Conservation (phyloP, 2,797 vertebrate genomes). For the Acanthurus lineatus region DNA sequence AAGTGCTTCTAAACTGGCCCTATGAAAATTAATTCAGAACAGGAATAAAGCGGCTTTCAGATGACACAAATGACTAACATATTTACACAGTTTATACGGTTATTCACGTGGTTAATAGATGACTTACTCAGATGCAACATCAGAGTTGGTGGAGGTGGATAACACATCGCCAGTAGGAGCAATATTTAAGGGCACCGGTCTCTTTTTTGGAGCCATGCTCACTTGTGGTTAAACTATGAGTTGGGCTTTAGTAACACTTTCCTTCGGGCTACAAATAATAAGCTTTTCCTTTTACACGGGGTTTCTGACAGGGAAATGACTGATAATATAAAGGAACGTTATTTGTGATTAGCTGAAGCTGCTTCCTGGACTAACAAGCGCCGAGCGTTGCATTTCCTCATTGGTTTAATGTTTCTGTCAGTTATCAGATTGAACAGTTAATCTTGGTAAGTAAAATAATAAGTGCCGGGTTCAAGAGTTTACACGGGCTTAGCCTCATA, state of each 20-base stretch:
- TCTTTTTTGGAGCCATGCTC: conserved; percentile 88
- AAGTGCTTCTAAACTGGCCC: conserved; percentile 88
- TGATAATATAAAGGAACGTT: not conserved
- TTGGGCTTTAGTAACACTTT: not conserved
- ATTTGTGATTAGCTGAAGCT: not conserved
- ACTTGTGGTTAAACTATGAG: not conserved
- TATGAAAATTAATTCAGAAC: conserved; percentile 39
- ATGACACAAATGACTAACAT: not conserved
- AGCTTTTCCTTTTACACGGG: not conserved
- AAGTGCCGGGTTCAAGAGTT: not conserved
- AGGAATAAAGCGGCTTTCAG: not conserved
- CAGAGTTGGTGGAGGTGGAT: conserved; percentile 80
- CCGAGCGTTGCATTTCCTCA: not conserved
- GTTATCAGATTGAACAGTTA: not conserved
- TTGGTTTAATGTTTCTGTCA: not conserved
- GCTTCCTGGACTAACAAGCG: not conserved
- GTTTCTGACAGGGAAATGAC: not conserved
- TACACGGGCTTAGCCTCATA: not conserved
- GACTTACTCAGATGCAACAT: conserved; percentile 87
- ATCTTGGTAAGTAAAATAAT: not conserved
- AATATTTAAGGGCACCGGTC: conserved; percentile 87
- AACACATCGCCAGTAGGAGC: conserved; percentile 84
- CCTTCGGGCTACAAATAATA: not conserved
- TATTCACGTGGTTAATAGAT: not conserved
- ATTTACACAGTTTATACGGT: not conserved